A percentile compares a stretch with the other conserved stretches of the same genome.
Evolutionary conservation across 2,888 invertebrate species (phyloP).

Genomic region (Leptodirus hochenwartii): DNA sequence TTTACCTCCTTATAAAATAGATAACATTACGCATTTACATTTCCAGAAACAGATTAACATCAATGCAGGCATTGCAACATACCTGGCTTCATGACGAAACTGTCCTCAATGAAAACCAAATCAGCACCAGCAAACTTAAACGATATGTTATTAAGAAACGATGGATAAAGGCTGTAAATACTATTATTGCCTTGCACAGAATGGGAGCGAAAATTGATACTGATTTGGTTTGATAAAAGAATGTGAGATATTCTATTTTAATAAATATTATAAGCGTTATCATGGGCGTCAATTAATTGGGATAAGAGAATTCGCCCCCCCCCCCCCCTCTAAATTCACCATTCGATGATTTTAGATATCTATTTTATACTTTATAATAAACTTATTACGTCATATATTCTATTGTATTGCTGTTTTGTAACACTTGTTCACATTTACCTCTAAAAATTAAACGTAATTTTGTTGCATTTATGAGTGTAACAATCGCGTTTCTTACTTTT

Average conservation of each 20-base stretch:
- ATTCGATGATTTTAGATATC: no score
- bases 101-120: constrained; percentile 42
- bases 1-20: no score
- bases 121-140: constrained; percentile 65
- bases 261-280: not conserved
- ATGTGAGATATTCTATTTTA: constrained; percentile 3
- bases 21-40: constrained; percentile 9
- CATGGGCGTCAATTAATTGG: no score
- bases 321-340: no score
- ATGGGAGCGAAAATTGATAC: constrained; percentile 69
- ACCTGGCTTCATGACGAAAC: constrained; percentile 56
- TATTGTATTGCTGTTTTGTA: no score
- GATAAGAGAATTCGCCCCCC: no score
- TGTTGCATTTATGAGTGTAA: no score
- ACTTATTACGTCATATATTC: no score
- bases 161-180: constrained; percentile 80
- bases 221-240: constrained; percentile 15
- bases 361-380: no score
- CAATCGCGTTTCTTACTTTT: no score
- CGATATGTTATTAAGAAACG: constrained; percentile 78
- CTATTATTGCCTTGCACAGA: constrained; percentile 65
- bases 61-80: constrained; percentile 53
- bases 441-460: no score
- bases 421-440: no score
- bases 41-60: constrained; percentile 53